Conservation (phyloP, 2,797 vertebrate species). For the Carapus acus region DNA sequence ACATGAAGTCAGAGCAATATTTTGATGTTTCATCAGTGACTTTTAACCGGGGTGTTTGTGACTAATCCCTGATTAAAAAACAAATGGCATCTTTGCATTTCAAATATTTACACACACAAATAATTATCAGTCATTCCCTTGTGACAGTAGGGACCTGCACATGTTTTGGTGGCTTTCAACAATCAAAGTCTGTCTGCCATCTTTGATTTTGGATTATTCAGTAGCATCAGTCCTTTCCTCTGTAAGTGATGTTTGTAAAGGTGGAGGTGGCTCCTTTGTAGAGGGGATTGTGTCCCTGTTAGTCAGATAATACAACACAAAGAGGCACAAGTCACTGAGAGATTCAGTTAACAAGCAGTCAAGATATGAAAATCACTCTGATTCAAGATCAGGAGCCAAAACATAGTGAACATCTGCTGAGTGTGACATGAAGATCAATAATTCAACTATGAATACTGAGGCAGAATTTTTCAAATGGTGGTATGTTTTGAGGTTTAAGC, state of each 20-base stretch:
- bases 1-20: slow-evolving; percentile 28
- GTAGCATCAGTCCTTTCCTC: slow-evolving; percentile 74
- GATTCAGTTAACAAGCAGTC: slow-evolving; percentile 1
- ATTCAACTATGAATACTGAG: slow-evolving; percentile 4
- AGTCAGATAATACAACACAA: slow-evolving; percentile 31
- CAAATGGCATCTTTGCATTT: slow-evolving; percentile 62
- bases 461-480: slow-evolving; percentile 20
- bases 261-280: slow-evolving; percentile 94
- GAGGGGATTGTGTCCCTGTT: slow-evolving; percentile 89
- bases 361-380: too few relatives aligned
- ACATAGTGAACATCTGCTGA: too few relatives aligned
- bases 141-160: slow-evolving; percentile 73
- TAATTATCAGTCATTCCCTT: slow-evolving; percentile 51
- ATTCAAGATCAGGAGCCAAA: too few relatives aligned
- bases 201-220: slow-evolving; percentile 25
- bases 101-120: slow-evolving; percentile 71
- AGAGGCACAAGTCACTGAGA: slow-evolving; percentile 1
- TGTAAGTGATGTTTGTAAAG: slow-evolving; percentile 95
- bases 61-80: slow-evolving; percentile 47
- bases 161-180: slow-evolving; percentile 49
- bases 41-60: slow-evolving; percentile 21
- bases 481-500: slow-evolving; percentile 41
- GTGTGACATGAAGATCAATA: too few relatives aligned
- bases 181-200: slow-evolving; percentile 33
- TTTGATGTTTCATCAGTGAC: slow-evolving; percentile 18